Percentiles rank a stretch among this genome's conserved stretches.
These are phyloP conservation scores for Coreoperca whiteheadi DNA, from an alignment of 2,113 vertebrate species.

Conservation along the genomic window DNA sequence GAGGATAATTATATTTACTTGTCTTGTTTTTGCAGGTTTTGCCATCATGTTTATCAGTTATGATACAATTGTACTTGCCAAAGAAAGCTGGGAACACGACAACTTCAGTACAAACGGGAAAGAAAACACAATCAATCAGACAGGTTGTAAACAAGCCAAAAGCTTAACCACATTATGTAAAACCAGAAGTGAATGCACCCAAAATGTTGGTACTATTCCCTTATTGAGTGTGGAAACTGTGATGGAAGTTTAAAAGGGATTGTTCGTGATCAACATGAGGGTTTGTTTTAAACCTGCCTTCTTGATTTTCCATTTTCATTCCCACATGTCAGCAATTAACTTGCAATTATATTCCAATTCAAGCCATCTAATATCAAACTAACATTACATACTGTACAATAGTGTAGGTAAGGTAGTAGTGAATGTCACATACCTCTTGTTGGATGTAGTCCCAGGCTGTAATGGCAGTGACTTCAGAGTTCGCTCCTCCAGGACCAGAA, in stretches of 20 bases:
- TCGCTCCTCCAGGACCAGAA: neutral
- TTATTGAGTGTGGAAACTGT: neutral
- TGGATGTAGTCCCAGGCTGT: neutral
- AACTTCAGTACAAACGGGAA: no score
- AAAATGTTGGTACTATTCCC: neutral
- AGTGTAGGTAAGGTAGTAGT: neutral
- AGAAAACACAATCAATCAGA: neutral
- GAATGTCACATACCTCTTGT: slow-evolving; percentile 13
- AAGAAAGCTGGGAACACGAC: neutral
- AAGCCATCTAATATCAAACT: neutral
- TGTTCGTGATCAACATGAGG: no score
- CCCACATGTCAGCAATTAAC: neutral
- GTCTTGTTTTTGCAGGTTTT: neutral
- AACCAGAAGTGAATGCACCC: neutral
- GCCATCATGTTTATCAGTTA: neutral
- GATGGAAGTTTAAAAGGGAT: no score
- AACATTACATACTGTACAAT: neutral
- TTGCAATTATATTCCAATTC: neutral
- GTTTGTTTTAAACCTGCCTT: no score
- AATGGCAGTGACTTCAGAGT: neutral
- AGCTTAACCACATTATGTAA: neutral
- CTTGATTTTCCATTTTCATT: no score
- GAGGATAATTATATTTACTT: neutral
- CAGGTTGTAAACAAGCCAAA: neutral
- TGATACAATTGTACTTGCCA: neutral